phyloP scores from a whole-genome alignment of 2,113 vertebrate genomes.

The Diadophis punctatus region DNA sequence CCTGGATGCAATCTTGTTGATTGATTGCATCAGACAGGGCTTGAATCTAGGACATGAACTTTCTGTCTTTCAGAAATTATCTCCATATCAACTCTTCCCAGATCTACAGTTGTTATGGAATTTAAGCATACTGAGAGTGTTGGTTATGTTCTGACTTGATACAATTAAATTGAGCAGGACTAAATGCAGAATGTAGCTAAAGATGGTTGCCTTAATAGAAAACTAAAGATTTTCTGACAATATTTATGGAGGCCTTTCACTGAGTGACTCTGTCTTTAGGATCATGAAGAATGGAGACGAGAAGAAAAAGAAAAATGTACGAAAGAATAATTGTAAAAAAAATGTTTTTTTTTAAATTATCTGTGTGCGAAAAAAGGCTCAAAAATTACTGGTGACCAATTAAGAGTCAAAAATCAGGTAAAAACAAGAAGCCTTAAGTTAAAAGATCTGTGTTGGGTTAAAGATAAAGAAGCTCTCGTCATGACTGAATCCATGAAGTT shows the following conservation, averaged over 20 bases:
- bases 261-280: neutral
- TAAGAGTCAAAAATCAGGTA: neutral
- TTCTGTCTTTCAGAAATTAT: neutral
- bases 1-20: conserved; percentile 54
- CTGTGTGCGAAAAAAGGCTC: neutral
- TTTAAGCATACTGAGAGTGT: neutral
- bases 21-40: neutral
- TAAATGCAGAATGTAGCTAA: neutral
- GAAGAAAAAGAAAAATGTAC: neutral
- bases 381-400: neutral
- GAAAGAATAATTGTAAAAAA: neutral
- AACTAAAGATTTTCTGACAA: neutral
- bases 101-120: neutral
- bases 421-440: neutral
- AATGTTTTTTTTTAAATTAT: neutral
- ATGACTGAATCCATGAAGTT: neutral
- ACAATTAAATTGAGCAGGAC: neutral
- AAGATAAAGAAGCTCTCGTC: neutral
- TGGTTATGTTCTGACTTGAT: neutral
- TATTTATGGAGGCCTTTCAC: neutral
- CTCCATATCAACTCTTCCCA: neutral
- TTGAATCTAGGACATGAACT: neutral
- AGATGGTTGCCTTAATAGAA: neutral
- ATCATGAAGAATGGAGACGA: neutral
- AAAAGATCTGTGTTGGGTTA: neutral